Conservation (phyloP, 92 coral and sea anemone species). For the Umimayanthus chanpuru region DNA sequence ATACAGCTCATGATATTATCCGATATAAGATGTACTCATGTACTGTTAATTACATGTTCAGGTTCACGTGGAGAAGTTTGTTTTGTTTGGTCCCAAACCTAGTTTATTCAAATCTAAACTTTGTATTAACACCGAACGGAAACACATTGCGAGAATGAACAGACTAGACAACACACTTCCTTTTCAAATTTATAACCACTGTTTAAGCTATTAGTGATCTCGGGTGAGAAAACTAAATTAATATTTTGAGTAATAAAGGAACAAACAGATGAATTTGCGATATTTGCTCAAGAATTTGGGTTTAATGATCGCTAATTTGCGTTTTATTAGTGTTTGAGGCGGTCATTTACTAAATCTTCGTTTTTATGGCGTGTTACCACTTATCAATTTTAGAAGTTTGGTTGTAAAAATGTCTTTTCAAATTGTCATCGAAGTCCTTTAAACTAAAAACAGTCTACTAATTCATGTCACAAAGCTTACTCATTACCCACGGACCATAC, state of each 20-base stretch:
- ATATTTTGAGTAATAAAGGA: background rate
- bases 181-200: background rate
- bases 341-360: background rate
- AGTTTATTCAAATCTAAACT: background rate
- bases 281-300: background rate
- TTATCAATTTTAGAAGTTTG: background rate
- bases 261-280: background rate
- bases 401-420: background rate
- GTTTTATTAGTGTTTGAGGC: background rate
- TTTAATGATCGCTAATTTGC: background rate
- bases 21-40: background rate
- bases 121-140: background rate
- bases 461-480: background rate
- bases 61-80: background rate
- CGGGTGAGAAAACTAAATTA: background rate
- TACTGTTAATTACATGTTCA: background rate
- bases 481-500: background rate
- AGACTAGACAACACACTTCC: background rate
- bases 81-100: background rate
- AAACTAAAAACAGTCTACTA: no score
- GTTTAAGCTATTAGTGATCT: background rate
- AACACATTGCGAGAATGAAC: background rate
- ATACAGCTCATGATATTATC: background rate
- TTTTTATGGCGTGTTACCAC: background rate
- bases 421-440: background rate